A percentile compares a stretch with the other conserved stretches of the same genome.
Conservation (phyloP, 2,113 vertebrate species). For the Rhadina sibilatrix region DNA sequence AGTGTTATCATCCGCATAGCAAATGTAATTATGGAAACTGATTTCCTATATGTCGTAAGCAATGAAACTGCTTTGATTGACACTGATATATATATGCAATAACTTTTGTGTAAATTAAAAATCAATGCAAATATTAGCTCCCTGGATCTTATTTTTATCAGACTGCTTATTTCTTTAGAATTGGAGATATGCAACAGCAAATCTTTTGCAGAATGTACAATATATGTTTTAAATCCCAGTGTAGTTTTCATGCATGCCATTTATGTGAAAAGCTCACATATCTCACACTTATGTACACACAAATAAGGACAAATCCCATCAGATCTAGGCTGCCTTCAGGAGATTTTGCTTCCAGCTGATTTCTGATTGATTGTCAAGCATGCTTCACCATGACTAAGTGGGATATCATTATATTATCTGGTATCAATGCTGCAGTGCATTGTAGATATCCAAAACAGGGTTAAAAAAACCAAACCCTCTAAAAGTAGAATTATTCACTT, state of each 20-base stretch:
- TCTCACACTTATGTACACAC: background rate
- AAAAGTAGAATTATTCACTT: background rate
- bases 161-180: slow-evolving; percentile 12
- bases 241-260: background rate
- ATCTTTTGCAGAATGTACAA: background rate
- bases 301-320: background rate
- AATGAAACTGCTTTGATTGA: slow-evolving; percentile 70
- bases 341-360: background rate
- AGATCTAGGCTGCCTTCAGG: background rate
- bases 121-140: slow-evolving; percentile 65
- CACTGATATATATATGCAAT: slow-evolving; percentile 74
- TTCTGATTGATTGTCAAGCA: background rate
- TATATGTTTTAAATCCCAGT: background rate
- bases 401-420: background rate
- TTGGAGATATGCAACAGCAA: background rate
- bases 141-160: slow-evolving; percentile 6
- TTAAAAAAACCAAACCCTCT: background rate
- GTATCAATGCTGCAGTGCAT: background rate
- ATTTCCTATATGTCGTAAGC: slow-evolving; percentile 66
- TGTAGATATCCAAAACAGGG: background rate
- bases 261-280: background rate
- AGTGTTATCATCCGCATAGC: background rate
- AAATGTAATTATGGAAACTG: slow-evolving; percentile 66
- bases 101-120: slow-evolving; percentile 71
- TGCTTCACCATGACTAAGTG: background rate